Base-by-base conservation (phyloP, 1,140 invertebrate species). In the Aricia agestis region DNA sequence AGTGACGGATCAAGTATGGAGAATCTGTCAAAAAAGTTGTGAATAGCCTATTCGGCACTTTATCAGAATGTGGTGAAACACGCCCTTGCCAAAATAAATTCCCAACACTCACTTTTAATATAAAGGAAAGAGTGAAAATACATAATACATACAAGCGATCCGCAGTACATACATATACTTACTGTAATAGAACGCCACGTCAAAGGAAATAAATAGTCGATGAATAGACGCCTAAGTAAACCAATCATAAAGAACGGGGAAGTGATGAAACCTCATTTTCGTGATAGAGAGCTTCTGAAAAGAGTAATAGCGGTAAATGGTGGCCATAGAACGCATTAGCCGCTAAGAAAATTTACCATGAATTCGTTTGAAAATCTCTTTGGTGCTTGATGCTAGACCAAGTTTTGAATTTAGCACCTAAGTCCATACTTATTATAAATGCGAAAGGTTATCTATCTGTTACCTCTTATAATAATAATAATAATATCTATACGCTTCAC, bases 261-360 rank as follows among this genome's bases (percentile, higher is more conserved):
- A 76, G 76, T 79, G 78, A 74, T 68, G 85, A 82, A 81, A 84
- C 81, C 78, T 86, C 83, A 82, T 87, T 84, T 84, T 82, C 79
- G 71, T 74, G 75, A 84, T 84, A 82, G 80, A 83, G 80, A 65
- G 78, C 74, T 82, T 76, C 75, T 72, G 73, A 74, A 75, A 79
- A 83, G 77, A 78, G 83, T 82, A 83, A 84, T 88, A 85, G 83
- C 77, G 72, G 79, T 80, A 82, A 86, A 85, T 85, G 84, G 81
- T 68, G 66, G 72, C 77, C 78, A 78, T 68, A 78, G 65, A 73
- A 75, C 74, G 74, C 70, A 74, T 72, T 81, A 82, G 82, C 74
- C 75, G 73, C 70, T 74, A 74, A 72, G 77, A 75, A 74, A 68
- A 57, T 57, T 7, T 82, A 84, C 80, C 70, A 74, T 59, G 17